Conservation (phyloP, 2,888 invertebrate genomes). For the Lasioglossum vierecki region DNA sequence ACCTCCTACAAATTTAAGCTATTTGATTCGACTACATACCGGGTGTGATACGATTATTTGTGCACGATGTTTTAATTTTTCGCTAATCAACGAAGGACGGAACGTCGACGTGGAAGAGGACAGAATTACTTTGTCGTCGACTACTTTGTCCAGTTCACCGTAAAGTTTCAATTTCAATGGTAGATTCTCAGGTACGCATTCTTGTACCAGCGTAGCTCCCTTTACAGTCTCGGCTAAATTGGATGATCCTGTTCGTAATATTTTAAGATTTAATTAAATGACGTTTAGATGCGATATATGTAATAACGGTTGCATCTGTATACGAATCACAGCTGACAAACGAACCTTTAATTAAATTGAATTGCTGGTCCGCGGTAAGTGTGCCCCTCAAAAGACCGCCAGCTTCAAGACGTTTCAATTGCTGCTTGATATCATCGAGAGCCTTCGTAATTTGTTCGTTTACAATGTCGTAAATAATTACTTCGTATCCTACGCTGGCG, state of each 20-base stretch:
- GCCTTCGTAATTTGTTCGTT: constrained; percentile 91
- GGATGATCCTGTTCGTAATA: constrained; percentile 85
- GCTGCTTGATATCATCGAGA: constrained; percentile 89
- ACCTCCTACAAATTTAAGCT: background rate
- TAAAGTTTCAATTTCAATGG: constrained; percentile 94
- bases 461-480: constrained; percentile 93
- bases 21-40: constrained; percentile 80
- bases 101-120: constrained; percentile 98
- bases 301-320: background rate
- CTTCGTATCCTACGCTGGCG: constrained; percentile 95
- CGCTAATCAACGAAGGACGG: constrained; percentile 94
- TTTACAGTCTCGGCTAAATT: constrained; percentile 89
- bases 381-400: constrained; percentile 91
- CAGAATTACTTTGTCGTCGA: constrained; percentile 91
- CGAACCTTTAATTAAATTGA: constrained; percentile 90
- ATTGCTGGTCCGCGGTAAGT: constrained; percentile 90
- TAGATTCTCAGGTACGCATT: constrained; percentile 96
- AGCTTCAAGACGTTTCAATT: constrained; percentile 89
- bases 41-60: constrained; percentile 95
- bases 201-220: constrained; percentile 93
- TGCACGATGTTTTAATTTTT: constrained; percentile 89
- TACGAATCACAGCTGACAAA: background rate
- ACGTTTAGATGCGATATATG: background rate
- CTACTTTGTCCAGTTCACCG: constrained; percentile 90
- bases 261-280: background rate